These are phyloP conservation scores for Macropodus opercularis DNA, from an alignment of 2,797 vertebrate species.

Conservation along the genomic window DNA sequence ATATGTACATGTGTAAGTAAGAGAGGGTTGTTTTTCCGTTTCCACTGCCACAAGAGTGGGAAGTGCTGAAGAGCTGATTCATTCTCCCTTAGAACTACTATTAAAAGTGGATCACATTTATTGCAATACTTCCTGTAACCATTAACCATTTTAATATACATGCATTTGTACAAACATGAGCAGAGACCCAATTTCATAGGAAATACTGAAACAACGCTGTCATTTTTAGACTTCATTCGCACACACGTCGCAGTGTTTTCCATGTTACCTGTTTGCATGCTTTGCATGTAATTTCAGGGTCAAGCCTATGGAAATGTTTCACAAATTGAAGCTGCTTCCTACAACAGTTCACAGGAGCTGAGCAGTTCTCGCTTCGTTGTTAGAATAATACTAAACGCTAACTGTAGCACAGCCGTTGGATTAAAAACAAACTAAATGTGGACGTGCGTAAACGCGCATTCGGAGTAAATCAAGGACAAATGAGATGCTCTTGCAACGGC, in stretches of 20 bases:
- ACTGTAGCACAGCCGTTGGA: not conserved
- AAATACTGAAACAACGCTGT: not conserved
- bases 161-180: not conserved
- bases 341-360: constrained; percentile 1
- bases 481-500: constrained; percentile 4
- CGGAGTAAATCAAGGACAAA: not conserved
- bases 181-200: not conserved
- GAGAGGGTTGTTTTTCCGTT: not conserved
- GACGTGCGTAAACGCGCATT: not conserved
- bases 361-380: not conserved
- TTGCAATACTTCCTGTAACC: not conserved
- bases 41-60: not conserved
- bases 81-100: not conserved
- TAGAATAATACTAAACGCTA: not conserved
- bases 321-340: constrained; percentile 44
- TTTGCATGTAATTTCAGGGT: constrained; percentile 62
- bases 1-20: too few relatives aligned
- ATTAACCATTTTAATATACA: not conserved
- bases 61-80: not conserved
- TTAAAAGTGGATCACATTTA: not conserved
- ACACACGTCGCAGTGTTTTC: constrained; percentile 31
- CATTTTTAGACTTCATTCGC: constrained; percentile 6
- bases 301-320: constrained; percentile 49
- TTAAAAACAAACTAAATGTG: not conserved
- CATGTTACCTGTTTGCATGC: constrained; percentile 56